Percentiles rank a stretch among this genome's conserved stretches.
Conservation (phyloP, 2,797 vertebrate genomes). For the Sebastes hopkinsi region DNA sequence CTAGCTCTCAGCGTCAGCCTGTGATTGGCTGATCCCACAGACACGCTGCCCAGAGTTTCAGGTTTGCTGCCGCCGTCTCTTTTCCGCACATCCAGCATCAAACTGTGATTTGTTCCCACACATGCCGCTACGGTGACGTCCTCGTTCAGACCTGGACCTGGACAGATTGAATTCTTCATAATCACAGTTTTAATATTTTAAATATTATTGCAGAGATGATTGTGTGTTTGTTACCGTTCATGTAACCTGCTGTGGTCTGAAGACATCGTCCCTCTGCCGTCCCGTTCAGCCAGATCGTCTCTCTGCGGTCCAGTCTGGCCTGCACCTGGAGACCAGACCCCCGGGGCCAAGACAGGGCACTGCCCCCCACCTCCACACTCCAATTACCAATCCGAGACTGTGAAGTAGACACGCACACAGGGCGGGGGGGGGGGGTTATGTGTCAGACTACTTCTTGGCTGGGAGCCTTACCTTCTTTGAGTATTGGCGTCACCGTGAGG, state of each 20-base stretch:
- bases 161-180: background rate
- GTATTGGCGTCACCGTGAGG: background rate
- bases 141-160: slow-evolving; percentile 72
- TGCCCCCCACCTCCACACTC: slow-evolving; percentile 78
- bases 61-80: slow-evolving; percentile 39
- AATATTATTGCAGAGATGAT: too few species aligned
- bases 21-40: slow-evolving; percentile 74
- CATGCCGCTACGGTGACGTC: slow-evolving; percentile 77
- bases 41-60: slow-evolving; percentile 71
- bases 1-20: slow-evolving; percentile 76
- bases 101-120: slow-evolving; percentile 56
- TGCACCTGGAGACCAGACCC: slow-evolving; percentile 77
- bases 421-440: too few species aligned
- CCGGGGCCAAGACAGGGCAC: slow-evolving; percentile 63
- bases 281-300: slow-evolving; percentile 82
- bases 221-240: slow-evolving; percentile 70
- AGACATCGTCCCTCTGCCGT: slow-evolving; percentile 77
- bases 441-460: background rate
- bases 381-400: slow-evolving; percentile 85
- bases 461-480: background rate
- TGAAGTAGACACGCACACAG: slow-evolving; percentile 19
- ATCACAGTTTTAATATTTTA: background rate
- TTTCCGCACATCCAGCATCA: slow-evolving; percentile 72
- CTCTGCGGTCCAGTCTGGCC: slow-evolving; percentile 74
- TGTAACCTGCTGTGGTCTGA: slow-evolving; percentile 75